Evolutionary conservation across 2,797 vertebrate species (phyloP).

Genomic region (Gouania willdenowi): DNA sequence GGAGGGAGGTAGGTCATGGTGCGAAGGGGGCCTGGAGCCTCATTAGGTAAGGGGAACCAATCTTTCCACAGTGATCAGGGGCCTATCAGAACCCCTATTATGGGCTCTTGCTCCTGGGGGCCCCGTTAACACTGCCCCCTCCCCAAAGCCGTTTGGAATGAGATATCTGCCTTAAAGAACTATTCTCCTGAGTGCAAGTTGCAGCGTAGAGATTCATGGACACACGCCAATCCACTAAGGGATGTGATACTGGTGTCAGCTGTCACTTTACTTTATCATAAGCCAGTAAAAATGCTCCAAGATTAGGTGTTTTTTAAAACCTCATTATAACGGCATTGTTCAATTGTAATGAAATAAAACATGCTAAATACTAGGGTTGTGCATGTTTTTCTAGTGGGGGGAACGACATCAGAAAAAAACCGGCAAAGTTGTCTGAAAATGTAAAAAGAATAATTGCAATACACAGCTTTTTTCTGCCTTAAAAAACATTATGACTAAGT

Average conservation of each 20-base stretch:
- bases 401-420: too few relatives aligned
- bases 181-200: slow-evolving; percentile 40
- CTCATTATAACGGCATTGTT: too few relatives aligned
- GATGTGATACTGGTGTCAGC: slow-evolving; percentile 58
- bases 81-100: slow-evolving; percentile 60
- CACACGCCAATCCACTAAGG: slow-evolving; percentile 60
- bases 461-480: too few relatives aligned
- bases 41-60: slow-evolving; percentile 56
- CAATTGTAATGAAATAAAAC: too few relatives aligned
- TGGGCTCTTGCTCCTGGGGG: slow-evolving; percentile 53
- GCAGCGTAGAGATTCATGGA: slow-evolving; percentile 50
- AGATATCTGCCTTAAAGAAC: slow-evolving; percentile 39
- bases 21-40: slow-evolving; percentile 39
- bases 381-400: too few relatives aligned
- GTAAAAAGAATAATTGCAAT: too few relatives aligned
- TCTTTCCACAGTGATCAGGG: slow-evolving; percentile 62
- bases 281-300: not conserved
- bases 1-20: slow-evolving; percentile 27
- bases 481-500: too few relatives aligned
- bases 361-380: too few relatives aligned
- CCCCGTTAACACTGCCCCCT: slow-evolving; percentile 48
- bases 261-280: slow-evolving; percentile 37
- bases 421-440: too few relatives aligned
- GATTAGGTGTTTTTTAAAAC: not conserved
- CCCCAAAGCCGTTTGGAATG: slow-evolving; percentile 34